These are phyloP conservation scores for Lota lota DNA, from an alignment of 2,113 vertebrate species.

Conservation along the genomic window DNA sequence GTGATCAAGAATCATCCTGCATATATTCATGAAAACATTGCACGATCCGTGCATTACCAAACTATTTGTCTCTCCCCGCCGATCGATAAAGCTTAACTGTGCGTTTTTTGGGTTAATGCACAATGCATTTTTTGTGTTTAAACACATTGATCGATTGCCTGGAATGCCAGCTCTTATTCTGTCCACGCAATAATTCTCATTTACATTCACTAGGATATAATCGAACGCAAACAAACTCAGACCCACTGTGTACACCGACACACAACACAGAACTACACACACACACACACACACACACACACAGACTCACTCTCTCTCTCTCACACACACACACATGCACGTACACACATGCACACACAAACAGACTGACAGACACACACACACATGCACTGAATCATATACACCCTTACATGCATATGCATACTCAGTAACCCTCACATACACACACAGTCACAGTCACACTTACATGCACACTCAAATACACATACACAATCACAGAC, in stretches of 20 bases:
- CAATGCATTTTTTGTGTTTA: slow-evolving; percentile 34
- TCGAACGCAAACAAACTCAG: no score
- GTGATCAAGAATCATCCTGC: neutral
- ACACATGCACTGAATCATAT: no score
- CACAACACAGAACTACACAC: neutral
- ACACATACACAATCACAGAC: no score
- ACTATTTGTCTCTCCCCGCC: slow-evolving; percentile 10
- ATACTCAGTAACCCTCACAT: no score
- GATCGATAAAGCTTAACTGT: slow-evolving; percentile 41
- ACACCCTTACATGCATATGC: no score
- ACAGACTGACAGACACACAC: no score
- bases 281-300: neutral
- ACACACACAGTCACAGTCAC: no score
- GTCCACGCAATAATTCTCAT: slow-evolving; percentile 4
- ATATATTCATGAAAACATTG: neutral
- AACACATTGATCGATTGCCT: slow-evolving; percentile 32
- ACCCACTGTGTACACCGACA: neutral
- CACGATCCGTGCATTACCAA: neutral
- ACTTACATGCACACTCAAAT: no score
- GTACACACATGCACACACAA: no score
- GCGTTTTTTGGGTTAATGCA: slow-evolving; percentile 26
- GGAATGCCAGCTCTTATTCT: neutral
- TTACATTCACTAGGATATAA: slow-evolving; percentile 15
- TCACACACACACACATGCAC: no score
- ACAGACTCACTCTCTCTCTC: no score